Evolutionary conservation across 2,797 vertebrate species (phyloP).

Genomic region (Phrynocephalus vlangalii): DNA sequence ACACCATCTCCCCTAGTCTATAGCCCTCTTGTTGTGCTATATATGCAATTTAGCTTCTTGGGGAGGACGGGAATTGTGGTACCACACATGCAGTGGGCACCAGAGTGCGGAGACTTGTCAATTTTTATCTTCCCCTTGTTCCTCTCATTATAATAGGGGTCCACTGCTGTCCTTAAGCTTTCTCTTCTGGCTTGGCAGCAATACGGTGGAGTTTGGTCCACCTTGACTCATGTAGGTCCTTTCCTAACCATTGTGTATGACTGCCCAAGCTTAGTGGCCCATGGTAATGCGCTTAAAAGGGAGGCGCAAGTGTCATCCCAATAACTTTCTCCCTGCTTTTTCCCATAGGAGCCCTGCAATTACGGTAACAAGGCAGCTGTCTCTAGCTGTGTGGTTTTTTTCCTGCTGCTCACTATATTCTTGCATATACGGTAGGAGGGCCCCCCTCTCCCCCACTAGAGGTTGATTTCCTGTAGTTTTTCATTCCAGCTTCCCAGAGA

Average conservation of each 20-base stretch:
- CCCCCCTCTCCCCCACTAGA: neutral
- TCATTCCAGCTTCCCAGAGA: slow-evolving; percentile 46
- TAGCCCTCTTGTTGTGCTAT: neutral
- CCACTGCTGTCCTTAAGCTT: neutral
- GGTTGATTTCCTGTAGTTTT: slow-evolving; percentile 46
- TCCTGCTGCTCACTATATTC: neutral
- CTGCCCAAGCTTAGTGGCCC: neutral
- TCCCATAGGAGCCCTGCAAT: neutral
- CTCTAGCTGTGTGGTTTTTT: neutral
- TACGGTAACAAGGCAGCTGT: neutral
- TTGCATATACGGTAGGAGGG: slow-evolving; percentile 5
- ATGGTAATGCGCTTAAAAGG: no score
- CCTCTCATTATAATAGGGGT: neutral
- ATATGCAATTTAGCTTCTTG: neutral
- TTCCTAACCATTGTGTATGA: no score
- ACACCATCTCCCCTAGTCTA: neutral
- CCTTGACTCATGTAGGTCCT: neutral
- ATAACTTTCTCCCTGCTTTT: neutral
- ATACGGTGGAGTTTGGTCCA: no score
- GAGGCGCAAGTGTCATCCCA: no score
- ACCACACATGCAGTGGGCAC: neutral
- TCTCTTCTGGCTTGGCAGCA: neutral
- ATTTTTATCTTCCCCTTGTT: neutral
- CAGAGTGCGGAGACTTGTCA: neutral
- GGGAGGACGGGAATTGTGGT: neutral